Evolutionary conservation across 2,888 invertebrate species (phyloP).

Genomic region (Chouioia cunea): DNA sequence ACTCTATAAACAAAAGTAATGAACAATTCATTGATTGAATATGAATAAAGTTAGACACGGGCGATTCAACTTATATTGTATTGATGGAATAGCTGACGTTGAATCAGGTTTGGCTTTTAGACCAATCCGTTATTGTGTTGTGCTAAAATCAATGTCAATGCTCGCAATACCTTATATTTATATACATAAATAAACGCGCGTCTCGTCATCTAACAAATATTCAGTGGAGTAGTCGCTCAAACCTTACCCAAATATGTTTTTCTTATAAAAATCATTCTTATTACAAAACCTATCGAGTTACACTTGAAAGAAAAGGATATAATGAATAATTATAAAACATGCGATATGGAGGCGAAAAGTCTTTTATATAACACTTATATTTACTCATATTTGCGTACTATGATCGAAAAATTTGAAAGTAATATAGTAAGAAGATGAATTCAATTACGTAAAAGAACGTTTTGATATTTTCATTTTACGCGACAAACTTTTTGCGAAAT

Average conservation of each 20-base stretch:
- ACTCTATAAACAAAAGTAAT: constrained; percentile 46
- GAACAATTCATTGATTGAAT: constrained; percentile 43
- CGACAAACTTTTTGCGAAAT: constrained; percentile 28
- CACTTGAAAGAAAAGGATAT: constrained; percentile 5
- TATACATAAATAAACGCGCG: constrained; percentile 18
- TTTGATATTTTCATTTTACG: too few relatives aligned
- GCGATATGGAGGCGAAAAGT: constrained; percentile 21
- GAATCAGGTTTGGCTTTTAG: constrained; percentile 33
- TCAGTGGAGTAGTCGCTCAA: constrained; percentile 23
- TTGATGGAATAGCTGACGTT: constrained; percentile 46
- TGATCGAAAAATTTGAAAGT: constrained; percentile 15
- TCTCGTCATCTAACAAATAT: constrained; percentile 24
- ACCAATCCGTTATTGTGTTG: constrained; percentile 39
- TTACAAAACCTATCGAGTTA: background rate
- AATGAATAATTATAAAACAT: constrained; percentile 14
- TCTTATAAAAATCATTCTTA: background rate
- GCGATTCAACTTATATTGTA: constrained; percentile 47
- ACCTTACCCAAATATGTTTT: background rate
- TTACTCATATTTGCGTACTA: constrained; percentile 19
- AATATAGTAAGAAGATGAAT: constrained; percentile 12
- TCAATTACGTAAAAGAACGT: constrained; percentile 9
- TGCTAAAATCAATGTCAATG: constrained; percentile 44
- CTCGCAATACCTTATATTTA: constrained; percentile 31
- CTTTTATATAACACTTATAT: constrained; percentile 24
- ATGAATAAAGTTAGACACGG: constrained; percentile 39